phyloP scores from a whole-genome alignment of 2,797 vertebrate species.

The Onychomys leucogaster region DNA sequence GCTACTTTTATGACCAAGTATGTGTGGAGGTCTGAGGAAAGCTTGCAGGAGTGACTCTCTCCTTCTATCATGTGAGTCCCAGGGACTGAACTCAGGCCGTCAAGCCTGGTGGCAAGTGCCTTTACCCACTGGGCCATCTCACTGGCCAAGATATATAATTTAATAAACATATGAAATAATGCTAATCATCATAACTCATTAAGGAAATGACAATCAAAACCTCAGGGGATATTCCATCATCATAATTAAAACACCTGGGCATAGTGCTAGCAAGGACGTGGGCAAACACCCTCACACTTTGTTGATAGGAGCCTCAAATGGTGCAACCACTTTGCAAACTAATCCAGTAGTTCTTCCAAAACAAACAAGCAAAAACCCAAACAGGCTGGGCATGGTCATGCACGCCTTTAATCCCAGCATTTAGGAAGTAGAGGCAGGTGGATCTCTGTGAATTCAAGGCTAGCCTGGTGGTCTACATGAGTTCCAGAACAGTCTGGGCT shows the following conservation, averaged over 20 bases:
- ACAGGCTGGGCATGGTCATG: no score
- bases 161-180: slow-evolving; percentile 33
- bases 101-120: not conserved
- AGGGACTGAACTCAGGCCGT: not conserved
- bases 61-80: not conserved
- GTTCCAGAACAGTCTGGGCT: not conserved
- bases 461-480: not conserved
- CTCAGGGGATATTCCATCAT: not conserved
- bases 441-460: not conserved
- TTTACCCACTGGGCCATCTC: not conserved
- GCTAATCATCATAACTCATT: not conserved
- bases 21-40: not conserved
- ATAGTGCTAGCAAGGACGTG: not conserved
- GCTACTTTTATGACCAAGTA: not conserved
- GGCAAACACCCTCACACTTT: not conserved
- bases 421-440: not conserved
- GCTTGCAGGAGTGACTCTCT: not conserved
- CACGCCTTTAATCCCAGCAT: not conserved
- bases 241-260: not conserved
- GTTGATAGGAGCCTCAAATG: not conserved
- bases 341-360: not conserved
- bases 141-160: not conserved
- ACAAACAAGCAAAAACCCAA: not conserved
- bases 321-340: not conserved
- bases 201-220: slow-evolving; percentile 44